Percentiles rank a stretch among this genome's conserved stretches.
These are phyloP conservation scores for Lota lota DNA, from an alignment of 2,113 vertebrate species.

Conservation along the genomic window DNA sequence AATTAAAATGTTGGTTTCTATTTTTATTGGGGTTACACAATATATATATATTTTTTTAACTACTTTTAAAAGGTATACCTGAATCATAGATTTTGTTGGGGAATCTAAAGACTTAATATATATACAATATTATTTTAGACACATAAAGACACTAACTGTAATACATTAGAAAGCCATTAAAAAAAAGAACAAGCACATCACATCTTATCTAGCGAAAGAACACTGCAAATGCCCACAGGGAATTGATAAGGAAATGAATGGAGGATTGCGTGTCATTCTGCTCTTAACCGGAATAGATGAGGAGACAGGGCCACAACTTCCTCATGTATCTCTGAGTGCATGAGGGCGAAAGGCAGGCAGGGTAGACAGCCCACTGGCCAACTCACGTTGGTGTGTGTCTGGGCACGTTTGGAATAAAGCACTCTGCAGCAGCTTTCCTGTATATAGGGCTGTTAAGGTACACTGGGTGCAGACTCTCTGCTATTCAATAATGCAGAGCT, in stretches of 20 bases:
- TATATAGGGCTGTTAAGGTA: constrained; percentile 35
- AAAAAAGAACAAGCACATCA: no score
- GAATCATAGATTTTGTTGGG: no score
- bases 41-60: no score
- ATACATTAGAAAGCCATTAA: no score
- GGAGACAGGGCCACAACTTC: constrained; percentile 18
- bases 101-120: no score
- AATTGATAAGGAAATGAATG: neutral
- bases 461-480: constrained; percentile 15
- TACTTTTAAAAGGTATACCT: no score
- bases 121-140: no score
- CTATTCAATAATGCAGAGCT: constrained; percentile 50
- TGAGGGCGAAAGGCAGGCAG: constrained; percentile 22
- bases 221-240: no score
- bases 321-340: constrained; percentile 55
- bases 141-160: no score
- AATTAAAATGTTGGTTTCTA: no score
- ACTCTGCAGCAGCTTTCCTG: constrained; percentile 18
- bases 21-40: no score
- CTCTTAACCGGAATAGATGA: constrained; percentile 22
- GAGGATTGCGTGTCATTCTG: constrained; percentile 31
- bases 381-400: constrained; percentile 25
- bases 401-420: constrained; percentile 20
- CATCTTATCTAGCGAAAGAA: no score
- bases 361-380: constrained; percentile 20